Conservation (phyloP, 2,113 vertebrate genomes). For the Dendrocopos noguchii region DNA sequence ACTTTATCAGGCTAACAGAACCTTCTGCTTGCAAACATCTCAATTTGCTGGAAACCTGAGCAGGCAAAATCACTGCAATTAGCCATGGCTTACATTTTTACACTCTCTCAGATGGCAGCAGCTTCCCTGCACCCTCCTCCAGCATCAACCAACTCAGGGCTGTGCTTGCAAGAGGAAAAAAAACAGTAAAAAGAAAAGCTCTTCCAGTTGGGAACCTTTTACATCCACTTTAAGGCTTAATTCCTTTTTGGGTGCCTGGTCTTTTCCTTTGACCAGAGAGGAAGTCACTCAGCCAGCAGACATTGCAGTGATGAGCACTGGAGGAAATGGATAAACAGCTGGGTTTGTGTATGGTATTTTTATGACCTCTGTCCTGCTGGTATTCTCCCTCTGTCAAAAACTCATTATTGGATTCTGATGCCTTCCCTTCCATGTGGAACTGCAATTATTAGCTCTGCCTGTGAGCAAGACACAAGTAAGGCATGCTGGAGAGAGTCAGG, state of each 20-base stretch:
- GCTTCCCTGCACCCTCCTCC: neutral
- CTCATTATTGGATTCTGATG: neutral
- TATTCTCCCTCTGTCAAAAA: conserved; percentile 25
- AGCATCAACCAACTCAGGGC: neutral
- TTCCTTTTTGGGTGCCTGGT: neutral
- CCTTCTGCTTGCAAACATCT: neutral
- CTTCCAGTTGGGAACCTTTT: neutral
- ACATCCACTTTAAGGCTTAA: neutral
- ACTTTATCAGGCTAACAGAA: neutral
- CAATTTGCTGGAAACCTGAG: neutral
- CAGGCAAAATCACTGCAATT: neutral
- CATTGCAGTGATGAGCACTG: neutral
- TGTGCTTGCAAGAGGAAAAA: neutral
- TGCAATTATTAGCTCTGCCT: conserved; percentile 3
- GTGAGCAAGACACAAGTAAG: neutral
- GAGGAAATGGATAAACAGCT: conserved; percentile 41
- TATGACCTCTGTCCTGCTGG: conserved; percentile 2
- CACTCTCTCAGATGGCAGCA: neutral
- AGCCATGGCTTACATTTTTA: neutral
- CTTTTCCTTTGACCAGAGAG: neutral
- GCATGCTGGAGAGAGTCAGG: neutral
- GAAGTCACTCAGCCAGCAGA: conserved; percentile 18
- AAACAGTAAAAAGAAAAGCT: neutral
- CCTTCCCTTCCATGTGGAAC: conserved; percentile 8
- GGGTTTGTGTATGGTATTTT: conserved; percentile 30